Percentiles rank a stretch among this genome's conserved stretches.
phyloP scores from a whole-genome alignment of 2,888 invertebrate genomes.

The Gandaritis pyraliata region DNA sequence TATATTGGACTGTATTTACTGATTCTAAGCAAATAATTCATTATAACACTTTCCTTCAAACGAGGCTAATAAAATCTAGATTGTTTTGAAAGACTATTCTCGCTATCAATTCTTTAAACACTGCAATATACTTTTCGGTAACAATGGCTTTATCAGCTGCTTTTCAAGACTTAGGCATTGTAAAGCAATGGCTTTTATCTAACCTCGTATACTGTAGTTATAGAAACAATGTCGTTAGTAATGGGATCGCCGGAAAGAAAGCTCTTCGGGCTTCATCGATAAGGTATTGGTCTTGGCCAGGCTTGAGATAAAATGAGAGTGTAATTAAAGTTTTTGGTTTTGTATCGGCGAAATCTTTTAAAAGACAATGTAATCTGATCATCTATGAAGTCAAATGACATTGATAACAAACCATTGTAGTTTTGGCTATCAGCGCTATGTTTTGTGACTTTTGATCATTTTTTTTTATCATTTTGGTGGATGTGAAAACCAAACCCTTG shows the following conservation, averaged over 20 bases:
- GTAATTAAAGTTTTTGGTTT: constrained; percentile 8
- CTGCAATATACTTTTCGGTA: constrained; percentile 15
- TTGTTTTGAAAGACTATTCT: constrained; percentile 4
- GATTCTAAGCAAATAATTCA: too few relatives aligned
- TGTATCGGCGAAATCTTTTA: not conserved
- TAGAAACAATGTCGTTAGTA: constrained; percentile 51
- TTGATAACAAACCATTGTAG: too few relatives aligned
- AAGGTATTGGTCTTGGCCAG: constrained; percentile 18
- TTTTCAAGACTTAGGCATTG: constrained; percentile 34
- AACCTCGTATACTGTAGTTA: constrained; percentile 1
- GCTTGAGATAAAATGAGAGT: constrained; percentile 8
- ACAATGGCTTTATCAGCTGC: constrained; percentile 29
- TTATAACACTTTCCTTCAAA: not conserved
- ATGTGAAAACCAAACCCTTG: too few relatives aligned
- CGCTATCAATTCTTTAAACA: constrained; percentile 11
- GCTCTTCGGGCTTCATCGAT: constrained; percentile 19
- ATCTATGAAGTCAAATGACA: too few relatives aligned
- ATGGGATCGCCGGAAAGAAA: constrained; percentile 45
- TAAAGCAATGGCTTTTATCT: constrained; percentile 10
- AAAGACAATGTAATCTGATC: too few relatives aligned
- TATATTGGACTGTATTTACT: too few relatives aligned
- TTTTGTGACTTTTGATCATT: too few relatives aligned
- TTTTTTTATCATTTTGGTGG: too few relatives aligned
- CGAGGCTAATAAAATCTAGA: constrained; percentile 9
- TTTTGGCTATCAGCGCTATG: too few relatives aligned